phyloP scores from a whole-genome alignment of 2,797 vertebrate species.

The Ptychadena robeensis region DNA sequence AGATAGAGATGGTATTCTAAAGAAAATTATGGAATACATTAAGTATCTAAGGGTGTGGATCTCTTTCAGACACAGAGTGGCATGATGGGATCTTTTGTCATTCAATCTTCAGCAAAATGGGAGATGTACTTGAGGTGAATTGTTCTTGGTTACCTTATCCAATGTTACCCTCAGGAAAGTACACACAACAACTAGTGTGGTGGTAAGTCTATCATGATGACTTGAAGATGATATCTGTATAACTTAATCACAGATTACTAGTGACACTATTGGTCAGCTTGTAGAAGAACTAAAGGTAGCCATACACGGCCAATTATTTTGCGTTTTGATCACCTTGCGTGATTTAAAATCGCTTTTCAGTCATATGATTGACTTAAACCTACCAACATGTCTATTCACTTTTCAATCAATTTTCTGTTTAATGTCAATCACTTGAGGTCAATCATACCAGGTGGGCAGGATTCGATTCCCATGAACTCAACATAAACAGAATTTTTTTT shows the following conservation, averaged over 20 bases:
- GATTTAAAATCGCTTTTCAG: too few species aligned
- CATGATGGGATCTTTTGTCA: slow-evolving; percentile 21
- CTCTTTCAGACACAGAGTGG: background rate
- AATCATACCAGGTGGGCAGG: too few species aligned
- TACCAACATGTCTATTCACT: too few species aligned
- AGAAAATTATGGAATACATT: background rate
- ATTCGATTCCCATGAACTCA: too few species aligned
- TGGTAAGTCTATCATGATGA: background rate
- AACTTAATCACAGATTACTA: background rate
- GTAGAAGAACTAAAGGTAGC: too few species aligned
- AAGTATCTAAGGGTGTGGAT: background rate
- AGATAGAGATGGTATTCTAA: too few species aligned
- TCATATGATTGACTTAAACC: too few species aligned
- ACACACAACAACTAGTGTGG: slow-evolving; percentile 15
- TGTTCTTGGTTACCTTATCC: slow-evolving; percentile 19
- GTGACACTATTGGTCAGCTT: background rate
- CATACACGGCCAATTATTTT: too few species aligned
- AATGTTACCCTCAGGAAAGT: background rate
- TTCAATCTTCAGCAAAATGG: background rate
- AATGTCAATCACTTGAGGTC: too few species aligned
- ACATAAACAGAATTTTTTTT: too few species aligned
- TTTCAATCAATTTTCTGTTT: too few species aligned
- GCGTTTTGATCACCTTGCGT: too few species aligned
- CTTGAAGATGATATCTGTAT: background rate
- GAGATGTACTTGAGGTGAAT: background rate